phyloP scores from a whole-genome alignment of 2,797 vertebrate species.

The Alcedo atthis region DNA sequence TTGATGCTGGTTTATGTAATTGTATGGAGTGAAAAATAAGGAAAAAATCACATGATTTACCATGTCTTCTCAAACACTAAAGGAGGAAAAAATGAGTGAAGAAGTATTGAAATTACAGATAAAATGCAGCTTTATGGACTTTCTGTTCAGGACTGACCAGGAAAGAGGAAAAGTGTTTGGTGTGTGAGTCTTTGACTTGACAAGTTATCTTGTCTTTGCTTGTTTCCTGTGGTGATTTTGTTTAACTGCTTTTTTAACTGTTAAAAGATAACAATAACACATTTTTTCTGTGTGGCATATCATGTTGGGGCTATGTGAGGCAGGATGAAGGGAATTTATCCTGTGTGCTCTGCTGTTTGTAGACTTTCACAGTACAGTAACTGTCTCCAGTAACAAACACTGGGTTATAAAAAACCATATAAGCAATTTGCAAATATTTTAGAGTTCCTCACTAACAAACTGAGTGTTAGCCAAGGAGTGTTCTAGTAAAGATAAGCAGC shows the following conservation, averaged over 20 bases:
- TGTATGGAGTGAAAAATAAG: background rate
- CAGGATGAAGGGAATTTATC: background rate
- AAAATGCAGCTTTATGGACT: background rate
- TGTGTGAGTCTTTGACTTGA: background rate
- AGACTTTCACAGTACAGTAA: background rate
- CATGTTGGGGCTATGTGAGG: background rate
- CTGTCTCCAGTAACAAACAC: background rate
- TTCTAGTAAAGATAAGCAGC: background rate
- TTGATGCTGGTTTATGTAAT: background rate
- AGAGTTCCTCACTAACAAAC: background rate
- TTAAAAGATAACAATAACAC: background rate
- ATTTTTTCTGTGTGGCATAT: background rate
- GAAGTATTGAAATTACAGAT: background rate
- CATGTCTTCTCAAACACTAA: background rate
- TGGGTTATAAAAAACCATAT: background rate
- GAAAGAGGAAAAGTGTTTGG: background rate
- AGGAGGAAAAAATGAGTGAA: background rate
- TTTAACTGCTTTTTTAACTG: background rate
- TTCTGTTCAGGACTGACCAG: background rate
- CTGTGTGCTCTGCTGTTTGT: background rate
- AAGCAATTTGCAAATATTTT: background rate
- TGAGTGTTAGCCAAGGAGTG: background rate
- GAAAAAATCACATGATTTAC: background rate
- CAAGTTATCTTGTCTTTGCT: background rate
- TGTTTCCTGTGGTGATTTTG: background rate